A percentile compares a stretch with the other conserved stretches of the same genome.
These are phyloP conservation scores for Sebastes dallii DNA, from an alignment of 2,797 vertebrate species.

Conservation along the genomic window DNA sequence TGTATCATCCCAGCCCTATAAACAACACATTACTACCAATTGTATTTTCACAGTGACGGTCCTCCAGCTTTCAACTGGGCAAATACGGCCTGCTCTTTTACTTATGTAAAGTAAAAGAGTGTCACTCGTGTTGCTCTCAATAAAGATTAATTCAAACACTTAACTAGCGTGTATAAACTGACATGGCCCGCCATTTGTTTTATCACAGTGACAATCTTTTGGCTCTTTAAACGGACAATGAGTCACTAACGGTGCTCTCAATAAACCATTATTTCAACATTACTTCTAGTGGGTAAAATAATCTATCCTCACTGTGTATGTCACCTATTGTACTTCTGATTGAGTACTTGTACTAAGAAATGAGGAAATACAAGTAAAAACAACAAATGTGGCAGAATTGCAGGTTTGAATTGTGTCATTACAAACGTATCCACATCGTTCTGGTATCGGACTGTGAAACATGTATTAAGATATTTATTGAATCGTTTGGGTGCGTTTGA, in stretches of 20 bases:
- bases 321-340: background rate
- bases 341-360: background rate
- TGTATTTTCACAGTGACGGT: too few species aligned
- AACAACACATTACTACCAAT: too few species aligned
- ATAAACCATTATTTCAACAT: background rate
- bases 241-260: background rate
- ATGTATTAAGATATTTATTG: background rate
- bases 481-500: background rate
- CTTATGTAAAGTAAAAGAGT: background rate
- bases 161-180: background rate
- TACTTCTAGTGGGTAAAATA: background rate
- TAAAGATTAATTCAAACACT: background rate
- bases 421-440: background rate
- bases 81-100: too few species aligned
- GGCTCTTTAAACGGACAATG: background rate
- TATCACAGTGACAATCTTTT: background rate
- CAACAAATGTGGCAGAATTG: background rate
- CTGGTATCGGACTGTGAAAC: background rate
- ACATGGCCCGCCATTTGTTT: background rate
- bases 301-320: too few species aligned
- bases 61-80: too few species aligned
- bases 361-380: background rate
- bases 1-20: too few species aligned
- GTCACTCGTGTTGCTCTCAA: background rate
- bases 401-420: background rate